Base-by-base conservation (phyloP, 2,797 vertebrate genomes). In the Varecia variegata region DNA sequence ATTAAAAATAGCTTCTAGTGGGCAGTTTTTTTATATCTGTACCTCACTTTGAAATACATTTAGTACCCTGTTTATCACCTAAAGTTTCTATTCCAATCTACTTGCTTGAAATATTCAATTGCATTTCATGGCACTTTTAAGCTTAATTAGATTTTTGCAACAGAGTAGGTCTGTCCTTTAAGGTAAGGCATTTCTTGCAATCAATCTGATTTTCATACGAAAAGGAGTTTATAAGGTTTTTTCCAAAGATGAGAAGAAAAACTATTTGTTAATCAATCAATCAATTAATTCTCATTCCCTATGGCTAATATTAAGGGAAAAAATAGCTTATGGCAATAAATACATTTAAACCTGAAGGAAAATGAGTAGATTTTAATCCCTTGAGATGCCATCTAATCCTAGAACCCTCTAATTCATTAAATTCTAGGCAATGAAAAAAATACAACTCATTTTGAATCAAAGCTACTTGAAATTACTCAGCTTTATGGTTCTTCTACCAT, bases 101-200 rank as follows among this genome's bases (percentile, higher is more conserved):
- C 81, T 93, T 93, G 45, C 47, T 86, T 96, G 68, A 92, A 81
- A 56, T 52, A 3, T 81, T 89, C 60, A 85, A 70, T 74, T 94
- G 30, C 40, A 85, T 96, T 91, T 96, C 62, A 93, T 93, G 90
- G 68, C 43, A 90, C 43, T 88, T 94, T 84, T 71, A 93, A 96
- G 38, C 47, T 88, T 97, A 96, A 94, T 96, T 97, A 96, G 94
- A 93, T 92, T 93, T 94, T 90, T 94, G 71, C 25, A 92, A 45
- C 68, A 74, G 25, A 85, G 13, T 30, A 54, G 7, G 9, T 82
- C 58, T 90, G 67, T 38, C 50, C 70, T 90, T 92, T 95, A 86
- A 88, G 38, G 74, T 38, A 90, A 93, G 4, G 5, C 11, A 83
- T 38, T 81, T 96, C 62, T 96, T 86, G 86, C 21, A 80, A 77